phyloP scores from a whole-genome alignment of 1,140 invertebrate genomes.

The Drosophila takahashii region DNA sequence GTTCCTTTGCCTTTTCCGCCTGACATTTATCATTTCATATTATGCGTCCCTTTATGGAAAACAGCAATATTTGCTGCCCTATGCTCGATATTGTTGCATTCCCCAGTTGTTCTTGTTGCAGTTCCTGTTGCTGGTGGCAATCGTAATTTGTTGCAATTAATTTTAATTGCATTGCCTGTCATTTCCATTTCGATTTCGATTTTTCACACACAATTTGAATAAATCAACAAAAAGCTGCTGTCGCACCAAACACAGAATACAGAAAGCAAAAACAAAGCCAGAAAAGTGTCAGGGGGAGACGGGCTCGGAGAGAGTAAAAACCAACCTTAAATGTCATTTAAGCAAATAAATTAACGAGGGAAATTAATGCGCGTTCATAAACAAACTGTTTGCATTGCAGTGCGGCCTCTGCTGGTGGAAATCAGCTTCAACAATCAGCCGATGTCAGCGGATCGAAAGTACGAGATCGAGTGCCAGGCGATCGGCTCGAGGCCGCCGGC shows the following conservation, averaged over 20 bases:
- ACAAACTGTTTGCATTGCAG: constrained; percentile 85
- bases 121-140: constrained; percentile 35
- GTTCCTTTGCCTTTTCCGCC: background rate
- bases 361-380: constrained; percentile 66
- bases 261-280: constrained; percentile 12
- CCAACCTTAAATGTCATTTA: constrained; percentile 69
- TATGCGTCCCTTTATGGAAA: constrained; percentile 11
- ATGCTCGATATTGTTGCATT: constrained; percentile 33
- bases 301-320: constrained; percentile 5
- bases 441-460: constrained; percentile 91
- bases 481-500: constrained; percentile 93
- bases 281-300: background rate
- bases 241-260: constrained; percentile 26
- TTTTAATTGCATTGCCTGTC: constrained; percentile 79
- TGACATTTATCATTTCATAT: constrained; percentile 33
- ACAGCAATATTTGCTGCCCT: constrained; percentile 23
- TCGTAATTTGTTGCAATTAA: constrained; percentile 80
- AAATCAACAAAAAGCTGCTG: constrained; percentile 70
- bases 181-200: constrained; percentile 75
- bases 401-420: constrained; percentile 90
- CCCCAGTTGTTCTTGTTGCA: constrained; percentile 9
- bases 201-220: constrained; percentile 83
- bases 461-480: constrained; percentile 91
- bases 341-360: constrained; percentile 77
- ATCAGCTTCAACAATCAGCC: constrained; percentile 92